phyloP scores from a whole-genome alignment of 2,888 invertebrate species.

The Aspidiotus rigidus region DNA sequence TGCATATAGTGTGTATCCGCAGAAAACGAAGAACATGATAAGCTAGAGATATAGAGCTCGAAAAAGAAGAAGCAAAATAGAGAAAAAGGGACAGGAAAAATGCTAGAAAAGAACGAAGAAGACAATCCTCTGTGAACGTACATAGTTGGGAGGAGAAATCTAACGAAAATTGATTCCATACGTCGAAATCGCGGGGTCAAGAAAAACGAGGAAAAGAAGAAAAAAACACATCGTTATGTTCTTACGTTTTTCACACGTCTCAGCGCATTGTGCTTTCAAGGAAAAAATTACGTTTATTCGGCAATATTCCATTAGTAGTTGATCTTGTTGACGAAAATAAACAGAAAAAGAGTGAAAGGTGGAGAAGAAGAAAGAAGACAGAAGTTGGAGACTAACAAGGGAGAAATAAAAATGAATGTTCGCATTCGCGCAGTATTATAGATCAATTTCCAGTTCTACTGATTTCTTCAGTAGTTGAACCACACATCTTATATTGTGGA shows the following conservation, averaged over 20 bases:
- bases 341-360: background rate
- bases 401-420: no score
- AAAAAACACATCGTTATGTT: background rate
- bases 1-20: conserved; percentile 6
- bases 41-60: background rate
- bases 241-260: background rate
- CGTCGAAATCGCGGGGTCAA: conserved; percentile 16
- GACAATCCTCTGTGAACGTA: conserved; percentile 13
- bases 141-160: background rate
- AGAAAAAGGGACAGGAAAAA: conserved; percentile 10
- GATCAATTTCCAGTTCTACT: no score
- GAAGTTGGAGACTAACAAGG: background rate
- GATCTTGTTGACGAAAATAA: background rate
- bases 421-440: no score
- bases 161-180: conserved; percentile 21
- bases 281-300: conserved; percentile 2
- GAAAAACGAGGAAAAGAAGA: background rate
- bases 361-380: background rate
- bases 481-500: no score
- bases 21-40: conserved; percentile 1
- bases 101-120: conserved; percentile 25
- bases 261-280: background rate
- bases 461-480: no score
- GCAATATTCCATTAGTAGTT: conserved; percentile 4
- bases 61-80: background rate